Evolutionary conservation across 2,888 invertebrate species (phyloP).

Genomic region (Nowickia ferox): DNA sequence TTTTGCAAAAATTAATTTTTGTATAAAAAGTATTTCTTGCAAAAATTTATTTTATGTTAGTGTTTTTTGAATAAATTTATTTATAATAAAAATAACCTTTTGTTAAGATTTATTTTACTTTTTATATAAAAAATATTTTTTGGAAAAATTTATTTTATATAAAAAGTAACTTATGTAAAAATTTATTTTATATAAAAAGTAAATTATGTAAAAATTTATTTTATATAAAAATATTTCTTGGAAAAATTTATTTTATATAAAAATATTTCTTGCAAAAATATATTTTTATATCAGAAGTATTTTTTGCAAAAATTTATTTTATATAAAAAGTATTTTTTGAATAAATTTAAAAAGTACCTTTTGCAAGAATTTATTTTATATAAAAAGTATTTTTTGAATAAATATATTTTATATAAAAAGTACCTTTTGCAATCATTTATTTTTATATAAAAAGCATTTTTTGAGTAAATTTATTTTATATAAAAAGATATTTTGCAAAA

Average conservation of each 20-base stretch:
- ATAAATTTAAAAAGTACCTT: not conserved
- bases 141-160: not conserved
- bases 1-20: not conserved
- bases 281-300: not conserved
- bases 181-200: too few species aligned
- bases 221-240: too few species aligned
- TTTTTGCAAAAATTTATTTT: not conserved
- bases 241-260: not conserved
- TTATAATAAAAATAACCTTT: not conserved
- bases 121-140: not conserved
- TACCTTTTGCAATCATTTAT: not conserved
- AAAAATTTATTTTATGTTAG: not conserved
- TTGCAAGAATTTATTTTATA: not conserved
- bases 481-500: not conserved
- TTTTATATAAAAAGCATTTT: not conserved
- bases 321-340: not conserved
- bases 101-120: not conserved
- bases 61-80: not conserved
- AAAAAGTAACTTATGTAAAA: not conserved
- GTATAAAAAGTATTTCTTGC: not conserved
- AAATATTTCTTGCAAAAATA: not conserved
- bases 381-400: not conserved
- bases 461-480: not conserved
- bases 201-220: too few species aligned
- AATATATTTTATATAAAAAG: not conserved